Evolutionary conservation across 1,140 invertebrate species (phyloP).

Genomic region (Drosophila bifasciata): DNA sequence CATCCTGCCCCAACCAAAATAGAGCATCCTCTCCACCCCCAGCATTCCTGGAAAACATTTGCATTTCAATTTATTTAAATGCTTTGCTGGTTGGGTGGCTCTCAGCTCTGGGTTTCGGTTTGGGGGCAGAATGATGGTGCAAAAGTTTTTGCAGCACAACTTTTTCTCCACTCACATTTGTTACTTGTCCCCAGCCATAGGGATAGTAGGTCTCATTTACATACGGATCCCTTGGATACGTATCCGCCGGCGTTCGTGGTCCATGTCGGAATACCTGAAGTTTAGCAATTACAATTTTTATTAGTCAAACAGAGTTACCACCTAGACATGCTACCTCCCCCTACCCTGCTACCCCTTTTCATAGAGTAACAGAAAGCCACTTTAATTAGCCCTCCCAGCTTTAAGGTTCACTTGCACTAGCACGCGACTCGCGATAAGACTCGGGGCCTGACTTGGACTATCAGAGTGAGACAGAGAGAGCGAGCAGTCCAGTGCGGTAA

Average conservation of each 20-base stretch:
- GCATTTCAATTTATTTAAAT: conserved; percentile 83
- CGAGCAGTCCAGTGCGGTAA: too few species aligned
- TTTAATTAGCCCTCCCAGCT: conserved; percentile 26
- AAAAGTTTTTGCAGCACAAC: conserved; percentile 63
- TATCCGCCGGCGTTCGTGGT: conserved; percentile 89
- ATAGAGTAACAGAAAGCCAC: conserved; percentile 7
- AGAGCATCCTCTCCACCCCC: not conserved
- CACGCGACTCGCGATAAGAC: not conserved
- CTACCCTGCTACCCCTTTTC: too few species aligned
- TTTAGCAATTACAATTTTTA: conserved; percentile 48
- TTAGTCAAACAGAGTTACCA: conserved; percentile 43
- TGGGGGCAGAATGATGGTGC: conserved; percentile 37
- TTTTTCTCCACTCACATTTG: conserved; percentile 87
- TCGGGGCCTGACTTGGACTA: too few species aligned
- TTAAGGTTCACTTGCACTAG: not conserved
- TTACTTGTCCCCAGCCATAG: conserved; percentile 91
- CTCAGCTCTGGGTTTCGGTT: conserved; percentile 5
- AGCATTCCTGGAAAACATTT: conserved; percentile 58
- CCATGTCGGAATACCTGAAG: conserved; percentile 90
- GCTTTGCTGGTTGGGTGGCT: conserved; percentile 58
- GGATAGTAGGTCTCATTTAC: conserved; percentile 88
- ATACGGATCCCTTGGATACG: conserved; percentile 91
- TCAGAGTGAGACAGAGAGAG: too few species aligned
- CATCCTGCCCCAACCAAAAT: not conserved
- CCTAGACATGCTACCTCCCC: too few species aligned